These are phyloP conservation scores for Mixornis gularis DNA, from an alignment of 2,113 vertebrate genomes.

Conservation along the genomic window DNA sequence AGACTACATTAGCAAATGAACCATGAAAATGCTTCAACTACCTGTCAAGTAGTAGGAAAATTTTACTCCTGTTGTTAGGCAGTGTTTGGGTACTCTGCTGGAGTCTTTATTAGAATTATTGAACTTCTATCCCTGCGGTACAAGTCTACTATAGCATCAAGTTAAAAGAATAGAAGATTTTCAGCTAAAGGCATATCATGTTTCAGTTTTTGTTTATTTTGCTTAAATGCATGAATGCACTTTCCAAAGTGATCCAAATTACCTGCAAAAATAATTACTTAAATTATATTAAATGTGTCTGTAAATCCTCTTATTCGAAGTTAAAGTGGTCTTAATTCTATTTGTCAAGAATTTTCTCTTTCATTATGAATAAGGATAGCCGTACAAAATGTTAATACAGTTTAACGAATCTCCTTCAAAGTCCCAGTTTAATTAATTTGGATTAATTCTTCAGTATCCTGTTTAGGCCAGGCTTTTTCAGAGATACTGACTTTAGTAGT, in stretches of 20 bases:
- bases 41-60: conserved; percentile 41
- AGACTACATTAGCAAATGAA: conserved; percentile 46
- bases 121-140: not conserved
- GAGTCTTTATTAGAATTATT: not conserved
- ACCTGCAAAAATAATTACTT: not conserved
- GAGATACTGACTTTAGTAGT: not conserved
- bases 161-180: not conserved
- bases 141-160: not conserved
- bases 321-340: not conserved
- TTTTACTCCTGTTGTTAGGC: not conserved
- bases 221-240: not conserved
- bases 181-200: not conserved
- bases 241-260: not conserved
- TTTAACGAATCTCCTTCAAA: conserved; percentile 11
- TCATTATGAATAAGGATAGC: not conserved
- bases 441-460: not conserved
- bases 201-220: not conserved
- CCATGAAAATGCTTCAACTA: conserved; percentile 43
- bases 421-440: not conserved
- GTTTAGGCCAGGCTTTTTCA: not conserved
- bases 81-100: not conserved
- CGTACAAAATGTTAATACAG: not conserved
- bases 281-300: not conserved
- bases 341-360: conserved; percentile 8
- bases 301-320: not conserved